Conservation (phyloP, 2,113 vertebrate genomes). For the Upupa epops region DNA sequence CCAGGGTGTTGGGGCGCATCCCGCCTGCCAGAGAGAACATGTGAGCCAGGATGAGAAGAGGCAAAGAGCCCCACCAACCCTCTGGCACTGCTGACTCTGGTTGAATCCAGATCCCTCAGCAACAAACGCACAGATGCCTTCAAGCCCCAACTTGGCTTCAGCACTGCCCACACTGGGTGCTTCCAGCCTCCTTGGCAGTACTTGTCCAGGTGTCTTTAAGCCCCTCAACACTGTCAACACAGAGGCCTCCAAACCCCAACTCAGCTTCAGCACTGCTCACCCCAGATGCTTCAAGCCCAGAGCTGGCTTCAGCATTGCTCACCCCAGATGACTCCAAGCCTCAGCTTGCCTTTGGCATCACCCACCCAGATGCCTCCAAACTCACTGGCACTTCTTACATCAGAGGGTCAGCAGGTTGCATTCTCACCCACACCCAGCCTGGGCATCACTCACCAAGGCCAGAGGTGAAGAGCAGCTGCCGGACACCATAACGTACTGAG, state of each 20-base stretch:
- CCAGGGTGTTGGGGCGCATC: constrained; percentile 91
- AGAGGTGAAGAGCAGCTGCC: constrained; percentile 91
- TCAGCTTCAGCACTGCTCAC: not conserved
- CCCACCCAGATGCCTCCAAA: not conserved
- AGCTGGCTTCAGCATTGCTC: not conserved
- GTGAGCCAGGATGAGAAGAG: not conserved
- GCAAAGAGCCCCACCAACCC: not conserved
- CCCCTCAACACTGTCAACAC: not conserved
- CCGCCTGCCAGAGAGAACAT: constrained; percentile 72
- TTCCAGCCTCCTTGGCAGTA: not conserved
- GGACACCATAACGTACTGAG: constrained; percentile 84
- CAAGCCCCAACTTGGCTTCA: not conserved
- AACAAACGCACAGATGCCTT: not conserved
- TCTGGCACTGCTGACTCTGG: not conserved
- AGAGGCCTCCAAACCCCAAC: too few relatives aligned
- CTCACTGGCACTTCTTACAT: not conserved
- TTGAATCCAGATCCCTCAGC: not conserved
- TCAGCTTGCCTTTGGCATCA: accelerated
- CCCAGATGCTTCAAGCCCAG: not conserved
- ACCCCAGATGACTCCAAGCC: not conserved
- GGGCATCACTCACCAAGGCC: constrained; percentile 81
- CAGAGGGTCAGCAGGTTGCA: not conserved
- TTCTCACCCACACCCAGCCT: not conserved
- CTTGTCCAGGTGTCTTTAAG: not conserved
- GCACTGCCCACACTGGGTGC: accelerated